Conservation (phyloP, 2,888 invertebrate species). For the Euplagia quadripunctaria region DNA sequence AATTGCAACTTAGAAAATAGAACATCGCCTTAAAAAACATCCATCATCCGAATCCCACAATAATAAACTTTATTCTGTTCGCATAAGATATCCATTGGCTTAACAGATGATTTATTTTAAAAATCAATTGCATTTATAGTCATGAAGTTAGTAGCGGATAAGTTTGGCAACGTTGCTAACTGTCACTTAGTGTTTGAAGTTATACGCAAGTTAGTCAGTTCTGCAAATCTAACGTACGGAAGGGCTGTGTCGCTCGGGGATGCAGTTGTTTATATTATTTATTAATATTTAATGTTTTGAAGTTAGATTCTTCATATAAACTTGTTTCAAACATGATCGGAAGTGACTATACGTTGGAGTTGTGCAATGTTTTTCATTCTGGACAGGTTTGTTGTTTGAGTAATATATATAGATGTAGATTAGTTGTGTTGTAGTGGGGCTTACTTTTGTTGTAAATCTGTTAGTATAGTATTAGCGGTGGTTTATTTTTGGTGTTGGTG, state of each 20-base stretch:
- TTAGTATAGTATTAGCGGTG: background rate
- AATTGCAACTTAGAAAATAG: background rate
- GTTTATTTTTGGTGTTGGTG: constrained; percentile 1
- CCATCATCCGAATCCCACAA: background rate
- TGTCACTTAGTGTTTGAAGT: constrained; percentile 68
- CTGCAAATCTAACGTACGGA: constrained; percentile 49
- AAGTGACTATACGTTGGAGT: constrained; percentile 94
- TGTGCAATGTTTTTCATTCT: constrained; percentile 95
- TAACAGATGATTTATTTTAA: constrained; percentile 32
- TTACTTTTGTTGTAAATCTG: constrained; percentile 15
- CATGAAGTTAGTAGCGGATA: constrained; percentile 68
- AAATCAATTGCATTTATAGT: constrained; percentile 63
- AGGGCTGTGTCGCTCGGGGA: constrained; percentile 62
- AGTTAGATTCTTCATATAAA: constrained; percentile 32
- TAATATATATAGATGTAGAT: background rate
- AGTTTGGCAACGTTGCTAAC: constrained; percentile 75
- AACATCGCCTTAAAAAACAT: constrained; percentile 57
- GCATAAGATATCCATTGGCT: constrained; percentile 40
- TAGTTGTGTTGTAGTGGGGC: constrained; percentile 20
- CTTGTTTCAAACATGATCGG: constrained; percentile 89
- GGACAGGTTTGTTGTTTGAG: constrained; percentile 90
- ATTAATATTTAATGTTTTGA: constrained; percentile 45
- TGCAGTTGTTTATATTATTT: constrained; percentile 55
- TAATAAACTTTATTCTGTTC: background rate
- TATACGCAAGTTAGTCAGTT: constrained; percentile 68